Percentiles rank a stretch among this genome's conserved stretches.
Conservation (phyloP, 37 sponge, comb jelly and placozoan species). For the Halichondria panicea region DNA sequence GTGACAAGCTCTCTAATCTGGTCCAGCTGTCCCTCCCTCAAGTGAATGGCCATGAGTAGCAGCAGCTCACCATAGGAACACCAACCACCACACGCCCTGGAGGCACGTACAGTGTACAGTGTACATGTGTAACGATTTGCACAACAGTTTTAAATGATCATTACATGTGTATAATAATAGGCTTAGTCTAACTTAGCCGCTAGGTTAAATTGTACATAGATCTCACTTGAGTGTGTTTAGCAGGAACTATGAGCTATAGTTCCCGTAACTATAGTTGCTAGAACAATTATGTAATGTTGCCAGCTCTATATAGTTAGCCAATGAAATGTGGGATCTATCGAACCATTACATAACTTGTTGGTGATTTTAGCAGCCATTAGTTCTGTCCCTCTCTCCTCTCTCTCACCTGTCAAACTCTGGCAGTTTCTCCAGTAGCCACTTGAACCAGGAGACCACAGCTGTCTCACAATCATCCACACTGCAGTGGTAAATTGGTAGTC, state of each 20-base stretch:
- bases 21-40: conserved; percentile 63
- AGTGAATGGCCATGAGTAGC: conserved; percentile 76
- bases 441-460: conserved; percentile 66
- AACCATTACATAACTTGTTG: too few species aligned
- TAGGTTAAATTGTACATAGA: too few species aligned
- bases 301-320: too few species aligned
- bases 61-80: conserved; percentile 78
- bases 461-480: conserved; percentile 58
- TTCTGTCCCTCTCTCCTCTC: neutral
- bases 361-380: too few species aligned
- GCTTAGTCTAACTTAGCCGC: too few species aligned
- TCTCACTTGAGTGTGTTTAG: too few species aligned
- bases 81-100: conserved; percentile 37
- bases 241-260: too few species aligned
- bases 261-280: neutral
- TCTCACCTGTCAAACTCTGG: conserved; percentile 58
- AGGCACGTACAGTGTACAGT: neutral
- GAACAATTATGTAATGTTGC: too few species aligned
- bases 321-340: too few species aligned
- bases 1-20: conserved; percentile 73
- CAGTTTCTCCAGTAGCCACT: conserved; percentile 73
- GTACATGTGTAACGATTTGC: too few species aligned
- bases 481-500: conserved; percentile 2
- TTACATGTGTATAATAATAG: too few species aligned
- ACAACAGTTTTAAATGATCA: too few species aligned